Evolutionary conservation across 2,797 vertebrate species (phyloP).

Genomic region (Yasuhikotakia modesta): DNA sequence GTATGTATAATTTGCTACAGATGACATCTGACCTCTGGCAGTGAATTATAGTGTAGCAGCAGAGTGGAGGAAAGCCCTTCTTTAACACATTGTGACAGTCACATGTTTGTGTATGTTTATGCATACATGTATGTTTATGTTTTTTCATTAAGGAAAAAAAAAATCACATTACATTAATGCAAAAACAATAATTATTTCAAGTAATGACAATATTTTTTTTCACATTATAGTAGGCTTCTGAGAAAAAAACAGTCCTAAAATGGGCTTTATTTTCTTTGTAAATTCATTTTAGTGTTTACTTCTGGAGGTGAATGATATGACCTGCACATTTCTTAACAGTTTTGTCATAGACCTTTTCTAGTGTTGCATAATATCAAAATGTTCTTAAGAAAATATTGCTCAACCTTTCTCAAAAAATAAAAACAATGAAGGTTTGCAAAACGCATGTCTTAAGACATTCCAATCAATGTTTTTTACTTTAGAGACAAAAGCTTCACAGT

Average conservation of each 20-base stretch:
- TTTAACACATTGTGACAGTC: background rate
- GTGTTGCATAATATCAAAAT: background rate
- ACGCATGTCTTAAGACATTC: background rate
- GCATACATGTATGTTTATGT: no score
- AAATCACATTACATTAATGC: no score
- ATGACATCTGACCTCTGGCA: constrained; percentile 14
- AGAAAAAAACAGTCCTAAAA: no score
- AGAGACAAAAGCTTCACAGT: background rate
- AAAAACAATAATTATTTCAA: no score
- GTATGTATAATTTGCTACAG: constrained; percentile 2
- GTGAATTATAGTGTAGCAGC: constrained; percentile 1
- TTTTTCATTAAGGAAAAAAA: no score
- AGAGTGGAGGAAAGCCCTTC: constrained; percentile 31
- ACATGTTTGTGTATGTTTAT: background rate
- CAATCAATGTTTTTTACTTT: background rate
- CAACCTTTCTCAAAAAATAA: background rate
- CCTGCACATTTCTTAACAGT: background rate
- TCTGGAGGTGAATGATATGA: background rate
- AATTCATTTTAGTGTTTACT: background rate
- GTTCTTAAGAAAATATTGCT: background rate
- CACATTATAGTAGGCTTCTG: no score
- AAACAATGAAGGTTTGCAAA: background rate
- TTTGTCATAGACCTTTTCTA: background rate
- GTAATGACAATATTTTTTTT: no score
- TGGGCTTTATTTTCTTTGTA: no score